Base-by-base conservation (phyloP, 30 jellyfish, hydroid and myxozoan species). In the Turritopsis rubra region DNA sequence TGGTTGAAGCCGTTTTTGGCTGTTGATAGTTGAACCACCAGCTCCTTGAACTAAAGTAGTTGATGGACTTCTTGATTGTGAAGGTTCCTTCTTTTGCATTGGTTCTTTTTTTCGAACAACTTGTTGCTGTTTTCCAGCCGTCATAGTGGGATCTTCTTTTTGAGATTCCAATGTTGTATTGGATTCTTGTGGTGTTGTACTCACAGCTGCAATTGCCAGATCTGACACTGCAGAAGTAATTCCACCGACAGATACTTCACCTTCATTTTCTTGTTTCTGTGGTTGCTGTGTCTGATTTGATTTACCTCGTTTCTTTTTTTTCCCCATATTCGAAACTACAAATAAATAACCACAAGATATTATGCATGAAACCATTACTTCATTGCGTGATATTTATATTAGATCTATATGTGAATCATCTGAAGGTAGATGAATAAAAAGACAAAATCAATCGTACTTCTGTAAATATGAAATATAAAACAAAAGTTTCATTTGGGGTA, bases 21-120 rank as follows among this genome's bases (percentile, higher is more conserved):
- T 68, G 0, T 16, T 68, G 77, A 27, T 27, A 68, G 30, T 27
- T 9, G 77, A 68, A 1, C 77, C 77, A n/a, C 77, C 77, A 68
- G 77, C 77, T 68, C 77, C 77, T 68, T 68, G 77, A 27, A 68
- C 77, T n/a, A 1, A n/a, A 0, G 30, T 68, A 68, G 77, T 68
- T 19, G 28, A 7, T 7, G 28, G 21, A 68, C 22, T 68, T 68
- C 16, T 19, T 68, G 31, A n/a, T 68, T 68, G 9, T n/a, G 21
- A 8, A n/a, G 28, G 77, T 27, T 19, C 77, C 30, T 16, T 8
- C 13, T 41, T 41, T 41, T 41, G 60, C 9, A 41, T 5, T 5
- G 60, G 60, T 41, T 41, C 60, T 13, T 41, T 41, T 41, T 41
- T 41, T 13, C 60, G 60, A 41, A 41, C 60, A 41, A 3, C 60